Evolutionary conservation across 2,888 invertebrate species (phyloP), one percentile per base, ranked within the genome.

Genomic region (Globia sparganii): DNA sequence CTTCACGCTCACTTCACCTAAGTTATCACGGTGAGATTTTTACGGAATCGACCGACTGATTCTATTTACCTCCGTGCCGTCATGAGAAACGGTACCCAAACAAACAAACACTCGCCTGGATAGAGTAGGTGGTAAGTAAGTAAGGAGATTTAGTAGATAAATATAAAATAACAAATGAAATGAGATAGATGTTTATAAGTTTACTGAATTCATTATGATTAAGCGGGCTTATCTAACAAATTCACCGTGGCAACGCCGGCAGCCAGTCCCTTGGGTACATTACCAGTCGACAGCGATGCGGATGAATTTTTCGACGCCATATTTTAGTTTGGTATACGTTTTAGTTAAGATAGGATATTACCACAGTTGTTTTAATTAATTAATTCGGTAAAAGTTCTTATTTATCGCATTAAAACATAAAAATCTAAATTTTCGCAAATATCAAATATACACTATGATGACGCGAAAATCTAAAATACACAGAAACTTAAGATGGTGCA

Each of bases 121-220:
- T 43, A 28, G 3, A 40, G 40, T 40, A 3, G 40, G 9, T 40
- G 9, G 40, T 40, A 40, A 9, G 40, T 40, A 40, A 40, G 40
- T 2, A 40, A 64, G 64, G 2, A 31, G 21, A 31, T 21, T 59
- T 59, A 25, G 25, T 8, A 28, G 56, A 43, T 77, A 70, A 70
- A 77, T 68, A 68, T 40, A 76, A 31, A 77, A 40, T 43, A 28
- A 34, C 15, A 69, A 25, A 43, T 37, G 0, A 62, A 70, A 53
- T 28, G 4, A 40, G 28, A 61, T 34, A 46, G 43, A 34, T 34
- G 21, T 46, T 61, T 28, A 40, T 34, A 15, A 53, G 62, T 70
- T 5, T 43, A 70, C 37, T 77, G 69, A 53, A 34, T 34, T 34
- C 40, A 67, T 37, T 18, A 13, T 18, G 31, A 8, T 21, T 13